Conservation (phyloP, 1,140 invertebrate species). For the Atta colombica region DNA sequence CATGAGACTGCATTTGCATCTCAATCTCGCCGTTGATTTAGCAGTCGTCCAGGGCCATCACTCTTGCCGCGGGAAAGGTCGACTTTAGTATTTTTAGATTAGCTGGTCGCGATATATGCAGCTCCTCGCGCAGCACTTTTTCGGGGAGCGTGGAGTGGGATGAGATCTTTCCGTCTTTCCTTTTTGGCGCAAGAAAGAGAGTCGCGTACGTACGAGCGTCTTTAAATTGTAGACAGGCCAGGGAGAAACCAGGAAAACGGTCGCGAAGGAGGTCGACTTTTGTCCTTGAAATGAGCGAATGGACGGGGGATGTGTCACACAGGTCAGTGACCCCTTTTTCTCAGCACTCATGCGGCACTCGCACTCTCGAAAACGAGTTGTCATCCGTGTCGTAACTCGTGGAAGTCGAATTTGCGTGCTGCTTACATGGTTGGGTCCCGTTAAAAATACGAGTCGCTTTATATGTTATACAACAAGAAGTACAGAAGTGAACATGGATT, state of each 20-base stretch:
- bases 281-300: constrained; percentile 72
- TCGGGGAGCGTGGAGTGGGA: constrained; percentile 25
- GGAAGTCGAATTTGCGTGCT: constrained; percentile 38
- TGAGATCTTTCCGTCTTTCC: neutral
- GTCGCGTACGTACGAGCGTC: constrained; percentile 47
- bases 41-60: constrained; percentile 76
- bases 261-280: constrained; percentile 74
- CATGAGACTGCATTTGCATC: constrained; percentile 81
- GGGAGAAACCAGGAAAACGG: constrained; percentile 72
- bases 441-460: constrained; percentile 37
- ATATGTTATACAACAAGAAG: neutral
- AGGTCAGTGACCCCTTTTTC: constrained; percentile 62
- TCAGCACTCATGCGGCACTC: constrained; percentile 11
- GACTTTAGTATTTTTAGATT: constrained; percentile 80
- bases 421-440: constrained; percentile 6
- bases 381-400: constrained; percentile 43
- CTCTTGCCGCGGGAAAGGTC: constrained; percentile 76
- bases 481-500: no score
- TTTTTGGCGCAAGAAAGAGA: constrained; percentile 63
- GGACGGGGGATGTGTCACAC: constrained; percentile 50
- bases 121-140: constrained; percentile 71
- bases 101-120: constrained; percentile 74
- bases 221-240: constrained; percentile 69
- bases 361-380: constrained; percentile 41
- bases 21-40: constrained; percentile 84